Percentiles rank a stretch among this genome's conserved stretches.
Evolutionary conservation across 2,113 vertebrate genomes (phyloP).

Genomic region (Elgaria multicarinata): DNA sequence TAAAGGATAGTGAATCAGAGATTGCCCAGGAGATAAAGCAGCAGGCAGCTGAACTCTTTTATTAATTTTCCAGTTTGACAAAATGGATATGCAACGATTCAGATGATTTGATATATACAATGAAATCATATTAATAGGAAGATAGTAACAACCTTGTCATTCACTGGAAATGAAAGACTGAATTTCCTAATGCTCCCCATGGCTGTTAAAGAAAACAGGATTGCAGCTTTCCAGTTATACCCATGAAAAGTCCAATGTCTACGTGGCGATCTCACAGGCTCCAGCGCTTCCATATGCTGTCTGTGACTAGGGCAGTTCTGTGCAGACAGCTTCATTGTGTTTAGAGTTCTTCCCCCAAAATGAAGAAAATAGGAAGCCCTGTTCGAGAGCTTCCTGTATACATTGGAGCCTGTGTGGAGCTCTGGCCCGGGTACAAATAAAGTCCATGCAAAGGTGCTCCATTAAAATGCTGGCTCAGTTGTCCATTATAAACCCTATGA

Average conservation of each 20-base stretch:
- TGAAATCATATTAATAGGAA: conserved; percentile 10
- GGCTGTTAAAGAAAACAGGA: neutral
- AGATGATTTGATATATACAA: neutral
- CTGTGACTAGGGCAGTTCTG: neutral
- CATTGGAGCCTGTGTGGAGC: neutral
- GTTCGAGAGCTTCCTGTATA: neutral
- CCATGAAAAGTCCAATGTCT: neutral
- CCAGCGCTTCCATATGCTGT: neutral
- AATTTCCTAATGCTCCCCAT: neutral
- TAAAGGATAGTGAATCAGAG: neutral
- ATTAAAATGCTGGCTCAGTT: neutral
- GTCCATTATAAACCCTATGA: too few relatives aligned
- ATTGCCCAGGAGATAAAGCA: neutral
- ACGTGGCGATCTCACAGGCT: neutral
- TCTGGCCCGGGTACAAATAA: neutral
- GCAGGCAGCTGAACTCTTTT: neutral
- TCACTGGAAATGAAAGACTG: neutral
- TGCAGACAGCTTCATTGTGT: neutral
- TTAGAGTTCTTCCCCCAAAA: neutral
- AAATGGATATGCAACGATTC: neutral
- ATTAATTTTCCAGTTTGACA: neutral
- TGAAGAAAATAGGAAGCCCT: neutral
- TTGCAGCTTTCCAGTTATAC: neutral
- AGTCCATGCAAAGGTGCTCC: neutral
- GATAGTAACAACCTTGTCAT: conserved; percentile 4